Evolutionary conservation across 2,797 vertebrate species (phyloP).

Genomic region (Oryzias sinensis): DNA sequence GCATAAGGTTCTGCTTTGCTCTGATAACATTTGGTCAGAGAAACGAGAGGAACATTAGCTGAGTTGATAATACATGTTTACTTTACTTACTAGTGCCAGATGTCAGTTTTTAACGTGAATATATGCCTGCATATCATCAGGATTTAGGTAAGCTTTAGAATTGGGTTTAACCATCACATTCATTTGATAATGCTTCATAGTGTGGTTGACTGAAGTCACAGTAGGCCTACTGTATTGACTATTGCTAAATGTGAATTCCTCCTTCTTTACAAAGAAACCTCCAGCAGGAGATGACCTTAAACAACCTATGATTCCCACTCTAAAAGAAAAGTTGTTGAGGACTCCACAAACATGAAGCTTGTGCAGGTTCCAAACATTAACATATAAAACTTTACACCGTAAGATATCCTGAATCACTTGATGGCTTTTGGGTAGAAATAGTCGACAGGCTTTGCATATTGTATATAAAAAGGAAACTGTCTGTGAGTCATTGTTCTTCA

Average conservation of each 20-base stretch:
- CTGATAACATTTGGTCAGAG: conserved; percentile 11
- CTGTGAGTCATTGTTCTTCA: conserved; percentile 40
- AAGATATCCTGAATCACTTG: conserved; percentile 23
- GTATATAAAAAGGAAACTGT: conserved; percentile 27
- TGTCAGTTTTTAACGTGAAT: conserved; percentile 47
- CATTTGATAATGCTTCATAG: conserved; percentile 10
- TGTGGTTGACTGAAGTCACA: conserved; percentile 18
- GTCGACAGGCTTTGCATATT: conserved; percentile 1
- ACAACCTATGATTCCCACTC: conserved; percentile 31
- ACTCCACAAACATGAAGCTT: conserved; percentile 37
- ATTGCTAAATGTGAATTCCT: neutral
- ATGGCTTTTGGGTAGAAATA: conserved; percentile 23
- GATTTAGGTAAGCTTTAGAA: conserved; percentile 46
- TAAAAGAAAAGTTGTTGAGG: conserved; percentile 22
- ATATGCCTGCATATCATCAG: conserved; percentile 38
- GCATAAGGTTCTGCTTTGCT: neutral
- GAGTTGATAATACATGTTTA: conserved; percentile 47
- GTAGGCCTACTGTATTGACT: conserved; percentile 4
- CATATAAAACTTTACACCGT: conserved; percentile 30
- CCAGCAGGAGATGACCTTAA: conserved; percentile 24
- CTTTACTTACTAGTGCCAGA: conserved; percentile 57
- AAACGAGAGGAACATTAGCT: neutral
- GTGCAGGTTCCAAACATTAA: conserved; percentile 45
- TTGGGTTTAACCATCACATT: conserved; percentile 45
- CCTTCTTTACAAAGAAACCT: neutral